Conservation (phyloP, 2,888 invertebrate species). For the Sesamia inferens region DNA sequence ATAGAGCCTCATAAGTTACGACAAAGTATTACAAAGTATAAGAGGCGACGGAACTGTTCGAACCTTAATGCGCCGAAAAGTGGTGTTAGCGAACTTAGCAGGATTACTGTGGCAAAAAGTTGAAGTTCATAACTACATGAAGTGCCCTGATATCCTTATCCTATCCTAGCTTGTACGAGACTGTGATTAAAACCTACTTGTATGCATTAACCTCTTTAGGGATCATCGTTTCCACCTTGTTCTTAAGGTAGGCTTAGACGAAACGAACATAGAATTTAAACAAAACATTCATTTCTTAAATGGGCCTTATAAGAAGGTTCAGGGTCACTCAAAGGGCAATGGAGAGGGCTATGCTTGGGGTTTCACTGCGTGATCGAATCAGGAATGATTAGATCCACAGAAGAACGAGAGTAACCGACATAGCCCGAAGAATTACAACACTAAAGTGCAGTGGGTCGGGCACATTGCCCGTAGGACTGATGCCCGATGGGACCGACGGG, state of each 20-base stretch:
- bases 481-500: too few relatives aligned
- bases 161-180: conserved; percentile 17
- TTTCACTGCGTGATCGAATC: too few relatives aligned
- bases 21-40: conserved; percentile 55
- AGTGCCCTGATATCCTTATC: conserved; percentile 2
- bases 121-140: conserved; percentile 16
- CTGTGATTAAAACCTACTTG: conserved; percentile 49
- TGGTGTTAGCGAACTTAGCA: conserved; percentile 25
- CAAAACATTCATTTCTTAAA: background rate
- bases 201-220: conserved; percentile 11
- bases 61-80: conserved; percentile 18
- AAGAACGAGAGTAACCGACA: too few relatives aligned
- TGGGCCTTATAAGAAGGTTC: too few relatives aligned
- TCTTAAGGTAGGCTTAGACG: background rate
- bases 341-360: too few relatives aligned
- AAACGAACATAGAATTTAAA: background rate
- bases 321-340: too few relatives aligned
- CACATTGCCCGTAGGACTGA: too few relatives aligned
- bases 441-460: too few relatives aligned
- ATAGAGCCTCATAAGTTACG: conserved; percentile 22
- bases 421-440: too few relatives aligned
- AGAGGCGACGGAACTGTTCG: conserved; percentile 32
- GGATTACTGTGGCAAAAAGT: conserved; percentile 46
- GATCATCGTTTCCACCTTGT: background rate
- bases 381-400: too few relatives aligned